Evolutionary conservation across 2,888 invertebrate genomes (phyloP).

Genomic region (Xestia sexstrigata): DNA sequence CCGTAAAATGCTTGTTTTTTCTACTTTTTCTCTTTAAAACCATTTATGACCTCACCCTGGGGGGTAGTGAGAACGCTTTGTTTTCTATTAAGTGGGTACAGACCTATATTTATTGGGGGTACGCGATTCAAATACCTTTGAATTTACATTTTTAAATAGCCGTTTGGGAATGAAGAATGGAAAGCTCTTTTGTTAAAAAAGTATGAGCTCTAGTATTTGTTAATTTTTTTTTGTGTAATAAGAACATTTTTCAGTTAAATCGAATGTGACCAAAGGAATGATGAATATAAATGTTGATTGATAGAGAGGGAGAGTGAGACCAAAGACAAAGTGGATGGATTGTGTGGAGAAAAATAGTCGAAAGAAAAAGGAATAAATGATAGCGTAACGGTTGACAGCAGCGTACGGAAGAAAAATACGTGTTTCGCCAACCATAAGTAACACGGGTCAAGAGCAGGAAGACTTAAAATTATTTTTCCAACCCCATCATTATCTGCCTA

Average conservation of each 20-base stretch:
- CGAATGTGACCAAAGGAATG: background rate
- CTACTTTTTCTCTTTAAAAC: conserved; percentile 38
- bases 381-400: too few species aligned
- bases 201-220: too few species aligned
- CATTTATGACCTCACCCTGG: conserved; percentile 49
- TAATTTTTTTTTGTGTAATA: conserved; percentile 11
- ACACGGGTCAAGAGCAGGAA: background rate
- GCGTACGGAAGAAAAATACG: too few species aligned
- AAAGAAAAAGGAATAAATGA: too few species aligned
- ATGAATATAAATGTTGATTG: background rate
- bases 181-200: conserved; percentile 9
- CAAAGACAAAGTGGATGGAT: background rate
- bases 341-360: background rate
- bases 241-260: background rate
- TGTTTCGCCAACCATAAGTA: too few species aligned
- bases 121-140: conserved; percentile 44
- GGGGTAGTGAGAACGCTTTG: conserved; percentile 52
- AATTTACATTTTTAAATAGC: conserved; percentile 49
- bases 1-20: conserved; percentile 47
- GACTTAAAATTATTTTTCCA: background rate
- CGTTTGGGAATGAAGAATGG: conserved; percentile 26
- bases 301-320: background rate
- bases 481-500: too few species aligned
- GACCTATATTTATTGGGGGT: conserved; percentile 47
- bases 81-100: conserved; percentile 58